Evolutionary conservation across 1,140 invertebrate genomes (phyloP), one percentile per base, ranked within the genome.

Genomic region (Wiebesia pumilae): DNA sequence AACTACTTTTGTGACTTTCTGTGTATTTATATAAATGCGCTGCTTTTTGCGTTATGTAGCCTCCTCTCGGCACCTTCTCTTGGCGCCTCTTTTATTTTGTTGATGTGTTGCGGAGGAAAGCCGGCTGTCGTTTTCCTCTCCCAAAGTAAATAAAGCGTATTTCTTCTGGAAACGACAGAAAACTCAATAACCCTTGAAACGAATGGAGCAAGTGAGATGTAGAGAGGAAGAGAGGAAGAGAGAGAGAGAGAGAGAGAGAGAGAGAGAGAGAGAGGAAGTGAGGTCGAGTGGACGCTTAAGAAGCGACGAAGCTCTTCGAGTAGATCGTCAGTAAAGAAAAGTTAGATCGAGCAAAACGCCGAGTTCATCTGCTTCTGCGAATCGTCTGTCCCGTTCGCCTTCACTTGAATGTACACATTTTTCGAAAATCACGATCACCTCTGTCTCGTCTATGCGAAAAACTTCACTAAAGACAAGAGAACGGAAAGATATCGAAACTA

Each of bases 151-250:
- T 92, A 92, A 91, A 93, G 90, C 91, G 90, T 90, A 92, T 92
- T 93, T 93, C 93, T 93, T 93, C 93, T 93, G 93, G 90, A 90
- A 91, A 92, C 93, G 92, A 93, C 93, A 92, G 91, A 90, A 93
- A 93, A 93, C 92, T 93, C 92, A 92, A 93, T 93, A 93, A 93
- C 92, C 91, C 89, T 92, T 86, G 89, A 91, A 91, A 91, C 89
- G 89, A 90, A 82, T 69, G 47, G 62, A 27, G 30, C 67, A 30
- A 79, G 86, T 33, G 78, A 71, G 67, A 43, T 24, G 24, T 27
- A 30, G 21, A 30, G n/a, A 54, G 43, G 33, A 78, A 10, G 51
- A n/a, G 84, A 19, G 3, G 47, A 16, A 24, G 3, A 73, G 71
- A 77, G 58, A 58, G 30, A 67, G 47, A 73, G 43, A 47, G 24